Percentiles rank a stretch among this genome's conserved stretches.
Evolutionary conservation across 2,888 invertebrate genomes (phyloP).

Genomic region (Drosophila colorata): DNA sequence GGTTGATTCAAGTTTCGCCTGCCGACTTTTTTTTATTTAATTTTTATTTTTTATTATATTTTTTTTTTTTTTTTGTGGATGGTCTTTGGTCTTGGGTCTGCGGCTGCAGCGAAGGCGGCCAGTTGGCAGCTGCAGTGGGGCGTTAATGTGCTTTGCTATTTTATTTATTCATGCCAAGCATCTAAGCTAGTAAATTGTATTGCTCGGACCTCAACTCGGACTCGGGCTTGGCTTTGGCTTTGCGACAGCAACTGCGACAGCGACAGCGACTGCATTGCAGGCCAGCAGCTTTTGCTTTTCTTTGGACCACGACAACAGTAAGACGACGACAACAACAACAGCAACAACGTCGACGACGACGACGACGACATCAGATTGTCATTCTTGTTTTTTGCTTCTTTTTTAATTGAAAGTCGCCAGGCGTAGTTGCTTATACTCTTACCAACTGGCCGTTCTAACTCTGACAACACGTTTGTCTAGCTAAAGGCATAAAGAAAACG

Average conservation of each 20-base stretch:
- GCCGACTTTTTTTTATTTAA: constrained; percentile 18
- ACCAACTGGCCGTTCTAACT: constrained; percentile 8
- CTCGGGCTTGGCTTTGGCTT: constrained; percentile 43
- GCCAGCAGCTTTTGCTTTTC: constrained; percentile 79
- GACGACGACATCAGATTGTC: constrained; percentile 78
- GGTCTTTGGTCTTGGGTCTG: constrained; percentile 50
- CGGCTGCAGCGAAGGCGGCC: constrained; percentile 26
- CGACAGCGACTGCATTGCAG: constrained; percentile 60
- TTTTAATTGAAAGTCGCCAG: constrained; percentile 80
- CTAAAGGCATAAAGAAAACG: not conserved
- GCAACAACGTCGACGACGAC: constrained; percentile 41
- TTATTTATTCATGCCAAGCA: constrained; percentile 81
- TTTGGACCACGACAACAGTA: constrained; percentile 64
- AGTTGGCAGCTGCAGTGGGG: constrained; percentile 79
- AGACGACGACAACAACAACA: constrained; percentile 42
- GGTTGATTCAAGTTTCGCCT: constrained; percentile 75
- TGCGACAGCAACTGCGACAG: constrained; percentile 36
- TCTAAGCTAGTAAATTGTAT: constrained; percentile 81
- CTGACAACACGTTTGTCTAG: not conserved
- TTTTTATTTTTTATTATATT: not conserved
- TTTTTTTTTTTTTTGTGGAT: constrained; percentile 26
- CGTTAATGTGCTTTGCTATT: constrained; percentile 81
- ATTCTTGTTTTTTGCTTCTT: constrained; percentile 80
- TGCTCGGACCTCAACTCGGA: constrained; percentile 68
- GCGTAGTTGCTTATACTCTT: constrained; percentile 71